Evolutionary conservation across 2,113 vertebrate genomes (phyloP).

Genomic region (Malurus cyaneus): DNA sequence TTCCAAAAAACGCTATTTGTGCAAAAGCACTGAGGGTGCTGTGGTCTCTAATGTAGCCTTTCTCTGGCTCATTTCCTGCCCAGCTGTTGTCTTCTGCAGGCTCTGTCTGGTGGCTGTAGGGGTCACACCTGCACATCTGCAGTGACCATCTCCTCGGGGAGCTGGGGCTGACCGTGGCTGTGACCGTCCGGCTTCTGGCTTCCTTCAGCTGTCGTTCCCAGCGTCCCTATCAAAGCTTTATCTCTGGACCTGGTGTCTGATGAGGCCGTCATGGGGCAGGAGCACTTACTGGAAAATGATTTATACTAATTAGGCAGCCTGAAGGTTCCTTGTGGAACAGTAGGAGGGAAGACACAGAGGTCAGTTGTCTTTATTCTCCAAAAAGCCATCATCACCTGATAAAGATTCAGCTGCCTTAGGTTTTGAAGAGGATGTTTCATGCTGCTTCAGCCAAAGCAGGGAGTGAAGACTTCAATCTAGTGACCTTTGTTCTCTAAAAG

Average conservation of each 20-base stretch:
- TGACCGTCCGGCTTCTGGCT: background rate
- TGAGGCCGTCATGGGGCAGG: background rate
- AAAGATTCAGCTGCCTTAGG: constrained; percentile 56
- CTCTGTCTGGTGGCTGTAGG: background rate
- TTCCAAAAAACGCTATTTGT: background rate
- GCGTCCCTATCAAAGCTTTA: background rate
- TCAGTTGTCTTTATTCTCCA: constrained; percentile 56
- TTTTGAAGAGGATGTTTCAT: constrained; percentile 60
- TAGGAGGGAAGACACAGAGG: constrained; percentile 47
- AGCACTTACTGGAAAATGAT: constrained; percentile 58
- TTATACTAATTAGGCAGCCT: constrained; percentile 57
- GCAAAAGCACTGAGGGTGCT: background rate
- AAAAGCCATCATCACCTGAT: constrained; percentile 66
- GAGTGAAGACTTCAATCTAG: constrained; percentile 57
- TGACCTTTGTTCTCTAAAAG: constrained; percentile 65
- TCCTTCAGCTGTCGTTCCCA: background rate
- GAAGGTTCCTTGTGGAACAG: constrained; percentile 34
- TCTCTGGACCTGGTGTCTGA: constrained; percentile 11
- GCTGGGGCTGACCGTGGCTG: background rate
- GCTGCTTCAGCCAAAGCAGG: constrained; percentile 42
- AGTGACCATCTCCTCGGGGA: background rate
- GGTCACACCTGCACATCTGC: constrained; percentile 16
- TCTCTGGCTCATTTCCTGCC: constrained; percentile 33
- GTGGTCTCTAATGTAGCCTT: background rate
- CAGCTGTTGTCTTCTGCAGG: constrained; percentile 37